A percentile compares a stretch with the other conserved stretches of the same genome.
Evolutionary conservation across 2,797 vertebrate species (phyloP).

Genomic region (Dipus sagitta): DNA sequence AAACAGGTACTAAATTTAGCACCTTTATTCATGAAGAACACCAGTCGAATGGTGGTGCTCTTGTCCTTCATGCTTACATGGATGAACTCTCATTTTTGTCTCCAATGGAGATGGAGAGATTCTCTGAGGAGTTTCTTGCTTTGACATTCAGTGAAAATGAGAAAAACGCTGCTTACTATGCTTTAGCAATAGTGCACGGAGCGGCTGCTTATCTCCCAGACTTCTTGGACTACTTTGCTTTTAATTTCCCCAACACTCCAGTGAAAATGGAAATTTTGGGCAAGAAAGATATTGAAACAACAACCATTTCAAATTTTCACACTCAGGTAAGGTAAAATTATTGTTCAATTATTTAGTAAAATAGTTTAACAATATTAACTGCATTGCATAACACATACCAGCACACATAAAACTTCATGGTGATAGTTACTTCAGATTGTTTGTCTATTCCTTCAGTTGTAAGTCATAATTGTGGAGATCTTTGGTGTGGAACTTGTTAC

Average conservation of each 20-base stretch:
- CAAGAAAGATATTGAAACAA: slow-evolving; percentile 99
- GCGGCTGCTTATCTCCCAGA: slow-evolving; percentile 97
- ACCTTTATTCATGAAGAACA: slow-evolving; percentile 96
- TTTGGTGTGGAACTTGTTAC: slow-evolving; percentile 53
- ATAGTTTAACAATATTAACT: slow-evolving; percentile 40
- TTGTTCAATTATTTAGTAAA: slow-evolving; percentile 68
- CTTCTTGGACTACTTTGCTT: slow-evolving; percentile 99
- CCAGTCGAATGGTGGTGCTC: slow-evolving; percentile 96
- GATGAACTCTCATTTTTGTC: slow-evolving; percentile 96
- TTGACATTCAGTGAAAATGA: slow-evolving; percentile 95
- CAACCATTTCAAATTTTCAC: slow-evolving; percentile 98
- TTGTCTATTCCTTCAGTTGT: slow-evolving; percentile 34
- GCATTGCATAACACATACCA: slow-evolving; percentile 28
- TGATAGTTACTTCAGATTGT: slow-evolving; percentile 36
- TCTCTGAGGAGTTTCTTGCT: slow-evolving; percentile 96
- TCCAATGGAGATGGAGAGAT: slow-evolving; percentile 95
- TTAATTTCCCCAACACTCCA: slow-evolving; percentile 98
- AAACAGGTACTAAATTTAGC: slow-evolving; percentile 93
- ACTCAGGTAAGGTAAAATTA: slow-evolving; percentile 93
- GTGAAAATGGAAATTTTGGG: slow-evolving; percentile 99
- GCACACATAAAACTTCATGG: slow-evolving; percentile 42
- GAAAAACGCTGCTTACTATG: slow-evolving; percentile 94
- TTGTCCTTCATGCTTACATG: slow-evolving; percentile 96
- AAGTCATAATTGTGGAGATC: slow-evolving; percentile 55
- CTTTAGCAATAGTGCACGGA: slow-evolving; percentile 96